Evolutionary conservation across 2,888 invertebrate species (phyloP), one percentile per base, ranked within the genome.

Genomic region (Cryptosula pallasiana): DNA sequence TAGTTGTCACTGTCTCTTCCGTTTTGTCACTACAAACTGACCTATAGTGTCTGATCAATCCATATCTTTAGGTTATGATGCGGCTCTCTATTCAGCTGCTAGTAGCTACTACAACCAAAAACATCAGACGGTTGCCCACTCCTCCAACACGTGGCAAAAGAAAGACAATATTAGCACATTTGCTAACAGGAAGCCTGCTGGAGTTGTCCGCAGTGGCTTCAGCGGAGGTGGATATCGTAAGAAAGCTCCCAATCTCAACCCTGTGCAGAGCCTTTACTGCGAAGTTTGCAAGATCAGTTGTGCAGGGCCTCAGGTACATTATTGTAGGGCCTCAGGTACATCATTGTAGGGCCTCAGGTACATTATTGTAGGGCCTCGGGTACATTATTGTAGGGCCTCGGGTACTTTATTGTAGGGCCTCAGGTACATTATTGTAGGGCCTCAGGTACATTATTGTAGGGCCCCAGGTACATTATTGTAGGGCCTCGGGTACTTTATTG

Each of bases 211-310:
- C 90, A 75, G 92, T 92, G 86, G 91, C 90, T 75, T 76, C 16
- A 80, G 80, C 75, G 32, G 54, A 34, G 70, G 73, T 72, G 78
- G 0, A 76, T 76, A 78, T 25, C 81, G 81, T 74, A 77, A 80
- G 23, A 80, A 81, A 73, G 76, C 77, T 35, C 92, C 93, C 13
- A 71, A 69, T 29, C 23, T 70, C 2, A 82, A 82, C 74, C 79
- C 78, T 35, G 79, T 80, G 3, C 82, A 83, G 77, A 87, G 97
- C 76, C 96, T 96, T 86, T 99, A 97, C 86, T 99, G 98, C 85
- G 97, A 99, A 85, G 95, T 97, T 20, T 99, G 99, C 87, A 97
- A 98, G 86, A 97, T 98, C 81, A 96, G 95, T 81, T 97, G 95
- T 86, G 95, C 94, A 76, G 95, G 95, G 0, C 94, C 94, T 1